These are phyloP conservation scores for Theocolax elegans DNA, from an alignment of 1,140 invertebrate genomes.

Conservation along the genomic window DNA sequence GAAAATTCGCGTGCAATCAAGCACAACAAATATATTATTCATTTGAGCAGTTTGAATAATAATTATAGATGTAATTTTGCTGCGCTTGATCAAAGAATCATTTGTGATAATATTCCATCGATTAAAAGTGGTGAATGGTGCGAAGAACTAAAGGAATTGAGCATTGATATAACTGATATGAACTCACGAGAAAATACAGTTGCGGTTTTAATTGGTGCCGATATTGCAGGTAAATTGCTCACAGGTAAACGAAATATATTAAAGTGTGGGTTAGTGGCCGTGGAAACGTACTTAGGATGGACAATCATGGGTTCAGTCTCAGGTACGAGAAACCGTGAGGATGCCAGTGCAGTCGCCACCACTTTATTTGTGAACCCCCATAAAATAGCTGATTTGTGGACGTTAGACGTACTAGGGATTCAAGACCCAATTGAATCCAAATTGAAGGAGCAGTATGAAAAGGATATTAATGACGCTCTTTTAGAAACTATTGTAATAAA, in stretches of 20 bases:
- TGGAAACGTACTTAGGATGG: slow-evolving; percentile 55
- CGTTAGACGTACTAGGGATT: slow-evolving; percentile 57
- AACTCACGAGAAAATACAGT: slow-evolving; percentile 27
- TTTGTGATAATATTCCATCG: slow-evolving; percentile 35
- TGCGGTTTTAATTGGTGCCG: slow-evolving; percentile 49
- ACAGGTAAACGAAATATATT: slow-evolving; percentile 46
- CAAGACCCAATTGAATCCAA: slow-evolving; percentile 51
- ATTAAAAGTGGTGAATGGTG: slow-evolving; percentile 16
- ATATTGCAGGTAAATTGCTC: slow-evolving; percentile 52
- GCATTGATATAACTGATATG: slow-evolving; percentile 43
- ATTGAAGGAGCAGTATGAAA: slow-evolving; percentile 15
- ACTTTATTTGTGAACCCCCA: slow-evolving; percentile 37
- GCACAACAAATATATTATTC: slow-evolving; percentile 32
- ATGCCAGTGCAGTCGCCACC: slow-evolving; percentile 17
- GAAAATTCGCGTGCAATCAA: neutral
- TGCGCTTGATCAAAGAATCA: slow-evolving; percentile 37
- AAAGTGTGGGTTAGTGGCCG: slow-evolving; percentile 43
- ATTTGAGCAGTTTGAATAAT: slow-evolving; percentile 5
- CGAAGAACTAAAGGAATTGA: slow-evolving; percentile 16
- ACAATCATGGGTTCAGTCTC: slow-evolving; percentile 48
- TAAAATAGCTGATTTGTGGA: slow-evolving; percentile 53
- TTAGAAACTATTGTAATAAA: slow-evolving; percentile 45
- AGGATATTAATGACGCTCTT: slow-evolving; percentile 42
- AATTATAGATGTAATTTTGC: slow-evolving; percentile 39
- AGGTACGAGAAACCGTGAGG: neutral